A percentile compares a stretch with the other conserved stretches of the same genome.
These are phyloP conservation scores for Channallabes apus DNA, from an alignment of 2,797 vertebrate species.

Conservation along the genomic window DNA sequence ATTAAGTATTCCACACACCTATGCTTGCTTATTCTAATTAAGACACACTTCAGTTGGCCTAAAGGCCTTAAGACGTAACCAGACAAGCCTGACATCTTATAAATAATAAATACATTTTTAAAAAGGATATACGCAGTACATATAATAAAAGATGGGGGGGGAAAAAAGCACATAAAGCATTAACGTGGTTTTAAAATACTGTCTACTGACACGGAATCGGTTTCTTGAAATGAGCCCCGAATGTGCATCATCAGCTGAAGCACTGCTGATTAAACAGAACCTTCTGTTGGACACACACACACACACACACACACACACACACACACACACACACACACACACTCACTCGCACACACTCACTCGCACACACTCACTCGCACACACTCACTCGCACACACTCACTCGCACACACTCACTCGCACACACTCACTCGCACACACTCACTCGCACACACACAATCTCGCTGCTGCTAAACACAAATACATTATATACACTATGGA, in stretches of 20 bases:
- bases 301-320: neutral
- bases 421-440: neutral
- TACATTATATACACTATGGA: neutral
- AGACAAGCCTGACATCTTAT: slow-evolving; percentile 1
- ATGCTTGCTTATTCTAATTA: slow-evolving; percentile 29
- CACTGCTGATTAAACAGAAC: slow-evolving; percentile 46
- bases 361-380: no score
- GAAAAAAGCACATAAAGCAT: neutral
- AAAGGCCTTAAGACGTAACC: neutral
- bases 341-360: neutral
- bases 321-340: neutral
- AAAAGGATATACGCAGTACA: slow-evolving; percentile 30
- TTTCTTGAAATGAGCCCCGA: neutral
- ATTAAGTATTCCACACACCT: slow-evolving; percentile 35
- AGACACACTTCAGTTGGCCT: slow-evolving; percentile 30
- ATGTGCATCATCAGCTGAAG: slow-evolving; percentile 41
- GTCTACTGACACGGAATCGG: neutral
- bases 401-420: slow-evolving; percentile 1
- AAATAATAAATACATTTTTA: neutral
- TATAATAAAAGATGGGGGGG: neutral
- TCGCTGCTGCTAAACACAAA: neutral
- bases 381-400: neutral
- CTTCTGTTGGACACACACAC: slow-evolving; percentile 22
- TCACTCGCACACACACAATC: neutral
- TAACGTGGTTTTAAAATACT: neutral